These are phyloP conservation scores for Numenius phaeopus DNA, from an alignment of 2,797 vertebrate species.

Conservation along the genomic window DNA sequence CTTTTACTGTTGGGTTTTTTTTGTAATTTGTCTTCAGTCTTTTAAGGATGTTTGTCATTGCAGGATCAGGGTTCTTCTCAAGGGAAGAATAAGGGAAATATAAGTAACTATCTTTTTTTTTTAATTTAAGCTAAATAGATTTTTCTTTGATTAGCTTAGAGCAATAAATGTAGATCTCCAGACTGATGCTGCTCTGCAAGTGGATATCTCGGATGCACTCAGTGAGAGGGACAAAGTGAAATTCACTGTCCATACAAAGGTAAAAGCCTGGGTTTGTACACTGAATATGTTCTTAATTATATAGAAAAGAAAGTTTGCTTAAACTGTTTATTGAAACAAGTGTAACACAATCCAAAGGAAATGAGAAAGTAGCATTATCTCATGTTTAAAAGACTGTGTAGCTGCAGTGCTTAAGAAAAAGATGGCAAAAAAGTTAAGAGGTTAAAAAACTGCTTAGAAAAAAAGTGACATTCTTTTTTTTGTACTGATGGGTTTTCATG, in stretches of 20 bases:
- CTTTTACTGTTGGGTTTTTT: neutral
- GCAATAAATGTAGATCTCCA: slow-evolving; percentile 97
- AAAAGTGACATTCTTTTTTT: neutral
- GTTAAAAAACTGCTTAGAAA: neutral
- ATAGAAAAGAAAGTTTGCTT: neutral
- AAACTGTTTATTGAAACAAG: neutral
- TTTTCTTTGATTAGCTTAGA: slow-evolving; percentile 85
- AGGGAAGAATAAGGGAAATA: neutral
- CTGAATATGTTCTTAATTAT: neutral
- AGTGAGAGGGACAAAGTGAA: slow-evolving; percentile 99
- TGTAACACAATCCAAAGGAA: neutral
- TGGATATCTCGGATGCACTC: slow-evolving; percentile 98
- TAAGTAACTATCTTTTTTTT: neutral
- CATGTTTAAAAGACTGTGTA: neutral
- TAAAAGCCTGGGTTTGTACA: slow-evolving; percentile 69
- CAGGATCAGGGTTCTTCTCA: neutral
- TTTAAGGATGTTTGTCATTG: neutral
- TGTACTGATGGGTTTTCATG: neutral
- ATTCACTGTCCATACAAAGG: slow-evolving; percentile 99
- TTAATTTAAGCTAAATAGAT: neutral
- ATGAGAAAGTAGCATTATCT: neutral
- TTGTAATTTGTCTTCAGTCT: neutral
- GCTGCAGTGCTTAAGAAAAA: neutral
- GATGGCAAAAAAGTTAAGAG: neutral
- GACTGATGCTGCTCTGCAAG: slow-evolving; percentile 95